Evolutionary conservation across 2,113 vertebrate genomes (phyloP).

Genomic region (Cisticola juncidis): DNA sequence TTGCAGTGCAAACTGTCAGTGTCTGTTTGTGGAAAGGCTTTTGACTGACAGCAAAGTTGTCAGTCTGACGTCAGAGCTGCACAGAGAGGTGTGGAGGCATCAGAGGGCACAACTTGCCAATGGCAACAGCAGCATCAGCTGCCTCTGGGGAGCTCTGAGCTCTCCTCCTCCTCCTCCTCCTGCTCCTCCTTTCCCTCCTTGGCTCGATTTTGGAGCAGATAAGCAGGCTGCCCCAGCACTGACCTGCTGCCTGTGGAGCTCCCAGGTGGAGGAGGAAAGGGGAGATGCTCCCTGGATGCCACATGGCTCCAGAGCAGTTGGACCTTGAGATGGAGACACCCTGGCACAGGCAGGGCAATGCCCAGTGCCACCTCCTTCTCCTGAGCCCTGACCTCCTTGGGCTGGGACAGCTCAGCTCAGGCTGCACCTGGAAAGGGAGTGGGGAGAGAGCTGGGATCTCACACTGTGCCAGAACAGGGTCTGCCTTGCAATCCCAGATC

Average conservation of each 20-base stretch:
- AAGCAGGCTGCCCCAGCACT: neutral
- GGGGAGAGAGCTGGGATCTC: neutral
- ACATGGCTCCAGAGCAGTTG: rapidly evolving
- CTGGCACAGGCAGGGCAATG: neutral
- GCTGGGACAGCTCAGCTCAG: neutral
- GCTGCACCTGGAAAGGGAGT: neutral
- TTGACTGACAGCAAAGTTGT: slow-evolving; percentile 54
- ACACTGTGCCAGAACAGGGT: neutral
- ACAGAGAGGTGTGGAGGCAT: neutral
- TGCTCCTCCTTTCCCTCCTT: neutral
- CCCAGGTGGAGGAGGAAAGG: neutral
- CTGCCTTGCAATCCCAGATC: neutral
- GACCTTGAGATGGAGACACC: rapidly evolving
- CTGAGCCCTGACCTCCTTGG: neutral
- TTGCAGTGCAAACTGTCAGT: neutral
- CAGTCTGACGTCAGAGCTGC: slow-evolving; percentile 34
- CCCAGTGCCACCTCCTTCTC: neutral
- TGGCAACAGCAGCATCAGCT: neutral
- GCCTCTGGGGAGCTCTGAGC: neutral
- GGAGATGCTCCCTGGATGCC: neutral
- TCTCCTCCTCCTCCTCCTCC: neutral
- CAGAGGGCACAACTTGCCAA: slow-evolving; percentile 7
- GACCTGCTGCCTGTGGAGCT: neutral
- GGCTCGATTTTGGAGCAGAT: neutral
- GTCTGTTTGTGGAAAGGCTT: slow-evolving; percentile 10